Evolutionary conservation across 1,140 invertebrate genomes (phyloP).

Genomic region (Meloidogyne hapla): DNA sequence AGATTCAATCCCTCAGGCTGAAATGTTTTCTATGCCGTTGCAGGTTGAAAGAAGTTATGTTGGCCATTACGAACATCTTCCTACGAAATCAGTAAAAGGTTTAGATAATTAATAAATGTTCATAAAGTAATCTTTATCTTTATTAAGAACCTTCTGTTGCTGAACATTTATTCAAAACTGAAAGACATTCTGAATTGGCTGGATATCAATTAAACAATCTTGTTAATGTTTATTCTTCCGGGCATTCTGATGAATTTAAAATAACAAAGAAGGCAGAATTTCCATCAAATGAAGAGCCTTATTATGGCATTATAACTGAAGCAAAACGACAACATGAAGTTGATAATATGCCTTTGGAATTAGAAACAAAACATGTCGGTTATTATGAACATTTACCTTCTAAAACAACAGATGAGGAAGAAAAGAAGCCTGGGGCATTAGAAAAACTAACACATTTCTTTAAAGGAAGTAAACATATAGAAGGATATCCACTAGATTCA

Average conservation of each 20-base stretch:
- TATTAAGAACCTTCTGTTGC: constrained; percentile 4
- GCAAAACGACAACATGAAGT: background rate
- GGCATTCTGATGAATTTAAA: constrained; percentile 16
- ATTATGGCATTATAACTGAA: background rate
- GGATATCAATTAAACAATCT: background rate
- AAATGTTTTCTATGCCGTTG: constrained; percentile 15
- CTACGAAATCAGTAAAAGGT: background rate
- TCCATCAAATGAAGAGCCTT: background rate
- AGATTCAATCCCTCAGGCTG: constrained; percentile 18
- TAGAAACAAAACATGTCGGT: no score
- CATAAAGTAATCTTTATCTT: background rate
- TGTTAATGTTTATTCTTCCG: constrained; percentile 35
- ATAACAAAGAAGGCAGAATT: background rate
- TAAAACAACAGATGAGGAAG: background rate
- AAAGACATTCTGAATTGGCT: constrained; percentile 11
- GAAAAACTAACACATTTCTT: background rate
- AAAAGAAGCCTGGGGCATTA: constrained; percentile 11
- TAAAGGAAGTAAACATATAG: background rate
- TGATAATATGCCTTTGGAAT: background rate
- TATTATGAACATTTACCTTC: no score
- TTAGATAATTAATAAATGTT: background rate
- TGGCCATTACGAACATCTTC: no score
- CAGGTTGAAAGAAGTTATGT: no score
- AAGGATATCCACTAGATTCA: background rate
- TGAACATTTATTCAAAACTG: constrained; percentile 30